These are phyloP conservation scores for Pseudobourletiella spinata DNA, from an alignment of 1,140 invertebrate species.

Conservation along the genomic window DNA sequence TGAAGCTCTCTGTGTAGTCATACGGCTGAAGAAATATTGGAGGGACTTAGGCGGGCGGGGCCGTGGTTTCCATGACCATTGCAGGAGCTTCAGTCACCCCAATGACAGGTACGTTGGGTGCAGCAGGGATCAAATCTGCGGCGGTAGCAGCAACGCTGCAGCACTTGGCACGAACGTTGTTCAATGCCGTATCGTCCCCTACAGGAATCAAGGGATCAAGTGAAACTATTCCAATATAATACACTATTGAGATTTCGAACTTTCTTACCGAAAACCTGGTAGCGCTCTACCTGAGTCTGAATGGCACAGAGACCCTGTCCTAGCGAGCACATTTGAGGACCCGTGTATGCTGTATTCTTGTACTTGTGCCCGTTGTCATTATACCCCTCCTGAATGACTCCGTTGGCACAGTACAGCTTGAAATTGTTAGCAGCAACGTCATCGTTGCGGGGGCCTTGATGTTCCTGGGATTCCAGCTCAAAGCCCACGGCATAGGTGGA, in stretches of 20 bases:
- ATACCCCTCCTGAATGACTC: conserved; percentile 9
- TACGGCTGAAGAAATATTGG: no score
- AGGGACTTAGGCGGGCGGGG: no score
- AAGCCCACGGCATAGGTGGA: conserved; percentile 17
- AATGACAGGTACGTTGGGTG: neutral
- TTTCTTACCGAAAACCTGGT: conserved; percentile 20
- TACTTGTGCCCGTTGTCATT: conserved; percentile 13
- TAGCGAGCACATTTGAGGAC: neutral
- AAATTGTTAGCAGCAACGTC: conserved; percentile 19
- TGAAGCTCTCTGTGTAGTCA: no score
- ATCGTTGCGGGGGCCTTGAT: conserved; percentile 12
- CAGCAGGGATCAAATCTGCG: neutral
- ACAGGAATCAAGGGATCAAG: no score
- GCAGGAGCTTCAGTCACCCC: neutral
- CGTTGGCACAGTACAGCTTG: conserved; percentile 13
- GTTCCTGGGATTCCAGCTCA: conserved; percentile 12
- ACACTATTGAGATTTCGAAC: no score
- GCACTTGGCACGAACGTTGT: conserved; percentile 17
- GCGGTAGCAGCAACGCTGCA: neutral
- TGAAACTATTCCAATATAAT: no score
- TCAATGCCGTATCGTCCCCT: conserved; percentile 17
- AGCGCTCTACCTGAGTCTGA: conserved; percentile 23
- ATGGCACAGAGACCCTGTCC: conserved; percentile 13
- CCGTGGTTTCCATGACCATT: no score
- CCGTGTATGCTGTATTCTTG: conserved; percentile 7